Conservation (phyloP, 2,797 vertebrate species). For the Allobates femoralis region DNA sequence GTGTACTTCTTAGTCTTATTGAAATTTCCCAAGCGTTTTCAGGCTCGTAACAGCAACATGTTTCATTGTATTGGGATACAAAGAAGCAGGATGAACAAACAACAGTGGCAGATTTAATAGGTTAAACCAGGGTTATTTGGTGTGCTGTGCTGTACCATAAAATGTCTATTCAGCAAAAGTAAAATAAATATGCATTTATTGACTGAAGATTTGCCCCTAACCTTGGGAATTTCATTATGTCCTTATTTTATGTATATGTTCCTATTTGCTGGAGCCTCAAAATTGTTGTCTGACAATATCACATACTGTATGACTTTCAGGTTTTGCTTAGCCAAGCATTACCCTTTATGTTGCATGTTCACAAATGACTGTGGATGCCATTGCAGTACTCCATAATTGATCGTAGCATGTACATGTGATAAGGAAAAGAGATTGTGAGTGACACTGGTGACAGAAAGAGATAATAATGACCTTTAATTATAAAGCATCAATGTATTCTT, state of each 20-base stretch:
- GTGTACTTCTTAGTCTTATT: slow-evolving; percentile 35
- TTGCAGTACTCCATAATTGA: neutral
- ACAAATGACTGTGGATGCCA: neutral
- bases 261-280: slow-evolving; percentile 6
- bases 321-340: slow-evolving; percentile 3
- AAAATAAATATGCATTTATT: slow-evolving; percentile 47
- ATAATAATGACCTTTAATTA: neutral
- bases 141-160: slow-evolving; percentile 24
- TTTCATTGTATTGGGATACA: slow-evolving; percentile 49
- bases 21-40: slow-evolving; percentile 52
- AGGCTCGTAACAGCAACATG: slow-evolving; percentile 39
- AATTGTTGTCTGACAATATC: neutral
- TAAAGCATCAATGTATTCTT: neutral
- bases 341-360: slow-evolving; percentile 10
- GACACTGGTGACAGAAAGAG: neutral
- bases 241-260: neutral
- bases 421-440: neutral
- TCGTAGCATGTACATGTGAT: neutral
- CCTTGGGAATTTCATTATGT: slow-evolving; percentile 29
- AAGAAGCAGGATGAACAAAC: slow-evolving; percentile 28
- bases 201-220: slow-evolving; percentile 24
- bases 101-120: slow-evolving; percentile 31
- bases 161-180: slow-evolving; percentile 33
- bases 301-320: slow-evolving; percentile 16
- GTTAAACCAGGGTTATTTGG: slow-evolving; percentile 43